Percentiles rank a stretch among this genome's conserved stretches.
phyloP scores from a whole-genome alignment of 2,113 vertebrate species.

The Peromyscus californicus region DNA sequence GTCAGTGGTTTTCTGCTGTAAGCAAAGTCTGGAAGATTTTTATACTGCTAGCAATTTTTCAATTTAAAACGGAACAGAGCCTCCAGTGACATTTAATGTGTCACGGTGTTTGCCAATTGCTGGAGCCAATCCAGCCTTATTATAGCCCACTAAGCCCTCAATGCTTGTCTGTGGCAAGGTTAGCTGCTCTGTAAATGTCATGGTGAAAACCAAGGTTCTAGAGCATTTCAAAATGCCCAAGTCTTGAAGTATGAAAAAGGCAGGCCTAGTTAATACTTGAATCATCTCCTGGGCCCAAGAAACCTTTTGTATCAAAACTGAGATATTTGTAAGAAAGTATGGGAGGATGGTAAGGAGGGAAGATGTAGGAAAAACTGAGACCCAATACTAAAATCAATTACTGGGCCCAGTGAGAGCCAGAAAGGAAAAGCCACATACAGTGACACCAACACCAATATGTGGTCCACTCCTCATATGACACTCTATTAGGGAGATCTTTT shows the following conservation, averaged over 20 bases:
- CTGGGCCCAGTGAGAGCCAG: neutral
- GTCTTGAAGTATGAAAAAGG: neutral
- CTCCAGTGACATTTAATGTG: conserved; percentile 80
- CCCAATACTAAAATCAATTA: neutral
- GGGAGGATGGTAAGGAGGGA: neutral
- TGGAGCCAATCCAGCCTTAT: conserved; percentile 79
- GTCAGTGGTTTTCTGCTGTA: conserved; percentile 27
- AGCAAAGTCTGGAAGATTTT: conserved; percentile 76
- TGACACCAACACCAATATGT: neutral
- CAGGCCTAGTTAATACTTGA: conserved; percentile 23
- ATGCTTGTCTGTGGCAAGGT: conserved; percentile 70
- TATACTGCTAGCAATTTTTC: conserved; percentile 68
- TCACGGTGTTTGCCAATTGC: conserved; percentile 74
- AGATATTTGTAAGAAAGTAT: neutral
- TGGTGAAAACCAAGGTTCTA: conserved; percentile 44
- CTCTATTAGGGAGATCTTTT: neutral
- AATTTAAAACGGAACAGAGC: conserved; percentile 79
- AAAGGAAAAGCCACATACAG: neutral
- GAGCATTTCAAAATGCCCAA: neutral
- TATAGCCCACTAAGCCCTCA: conserved; percentile 70
- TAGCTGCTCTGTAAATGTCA: conserved; percentile 79
- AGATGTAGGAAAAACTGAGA: neutral
- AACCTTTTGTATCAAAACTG: neutral
- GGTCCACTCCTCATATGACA: neutral
- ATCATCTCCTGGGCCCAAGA: neutral